phyloP scores from a whole-genome alignment of 2,797 vertebrate species.

The Coendou prehensilis region DNA sequence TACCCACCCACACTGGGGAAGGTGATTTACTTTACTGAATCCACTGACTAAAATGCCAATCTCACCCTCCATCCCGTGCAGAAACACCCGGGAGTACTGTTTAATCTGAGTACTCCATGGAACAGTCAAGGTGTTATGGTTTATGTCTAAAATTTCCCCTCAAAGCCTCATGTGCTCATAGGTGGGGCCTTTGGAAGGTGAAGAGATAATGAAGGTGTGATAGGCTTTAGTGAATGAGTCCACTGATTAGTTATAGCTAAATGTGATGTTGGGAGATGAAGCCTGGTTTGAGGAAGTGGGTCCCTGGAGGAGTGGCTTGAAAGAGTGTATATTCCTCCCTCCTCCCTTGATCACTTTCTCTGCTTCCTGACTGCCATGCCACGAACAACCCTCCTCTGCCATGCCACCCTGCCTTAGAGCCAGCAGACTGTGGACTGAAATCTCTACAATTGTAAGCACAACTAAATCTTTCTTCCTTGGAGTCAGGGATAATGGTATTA shows the following conservation, averaged over 20 bases:
- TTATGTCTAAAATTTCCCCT: not conserved
- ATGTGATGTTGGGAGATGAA: not conserved
- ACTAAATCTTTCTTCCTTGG: not conserved
- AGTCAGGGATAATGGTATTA: not conserved
- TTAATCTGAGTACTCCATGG: not conserved
- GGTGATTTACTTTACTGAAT: not conserved
- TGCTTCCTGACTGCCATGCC: not conserved
- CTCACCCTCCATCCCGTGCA: not conserved
- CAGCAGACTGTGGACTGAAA: not conserved
- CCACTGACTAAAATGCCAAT: not conserved
- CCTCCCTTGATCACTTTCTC: not conserved
- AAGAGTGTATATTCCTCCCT: not conserved
- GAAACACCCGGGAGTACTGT: not conserved
- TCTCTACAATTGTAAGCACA: not conserved
- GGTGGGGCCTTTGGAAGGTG: not conserved
- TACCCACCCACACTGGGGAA: accelerated
- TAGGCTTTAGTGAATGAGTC: not conserved
- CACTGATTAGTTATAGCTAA: not conserved
- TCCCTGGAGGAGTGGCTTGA: not conserved
- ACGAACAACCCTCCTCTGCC: not conserved
- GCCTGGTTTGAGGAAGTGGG: not conserved
- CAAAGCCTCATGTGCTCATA: not conserved
- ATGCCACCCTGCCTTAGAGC: not conserved
- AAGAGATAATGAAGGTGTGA: not conserved
- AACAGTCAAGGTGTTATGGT: not conserved